Evolutionary conservation across 2,113 vertebrate species (phyloP).

Genomic region (Grammomys dolichurus): DNA sequence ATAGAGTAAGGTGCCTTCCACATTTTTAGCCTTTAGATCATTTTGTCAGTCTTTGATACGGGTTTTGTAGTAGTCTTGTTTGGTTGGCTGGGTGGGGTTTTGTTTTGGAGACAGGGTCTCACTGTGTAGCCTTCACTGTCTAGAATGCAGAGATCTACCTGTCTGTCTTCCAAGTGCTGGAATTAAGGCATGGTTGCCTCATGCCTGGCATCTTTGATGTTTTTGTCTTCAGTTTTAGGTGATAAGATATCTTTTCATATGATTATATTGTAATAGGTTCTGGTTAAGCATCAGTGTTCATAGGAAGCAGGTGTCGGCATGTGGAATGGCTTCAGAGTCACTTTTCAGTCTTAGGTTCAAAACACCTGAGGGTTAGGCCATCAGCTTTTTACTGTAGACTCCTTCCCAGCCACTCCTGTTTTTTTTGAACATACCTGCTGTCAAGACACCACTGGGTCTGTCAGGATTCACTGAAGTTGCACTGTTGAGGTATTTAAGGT

Average conservation of each 20-base stretch:
- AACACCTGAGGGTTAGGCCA: not conserved
- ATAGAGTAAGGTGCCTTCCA: not conserved
- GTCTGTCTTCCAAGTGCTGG: not conserved
- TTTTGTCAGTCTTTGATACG: not conserved
- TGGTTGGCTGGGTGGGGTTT: not conserved
- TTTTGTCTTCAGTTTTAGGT: not conserved
- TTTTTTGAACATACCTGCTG: not conserved
- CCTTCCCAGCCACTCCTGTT: not conserved
- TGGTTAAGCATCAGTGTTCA: not conserved
- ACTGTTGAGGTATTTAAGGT: accelerated
- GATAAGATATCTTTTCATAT: not conserved
- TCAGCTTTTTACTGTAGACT: not conserved
- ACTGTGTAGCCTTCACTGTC: not conserved
- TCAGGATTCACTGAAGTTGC: not conserved
- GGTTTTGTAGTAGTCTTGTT: not conserved
- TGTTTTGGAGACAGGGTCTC: not conserved
- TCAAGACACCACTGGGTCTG: not conserved
- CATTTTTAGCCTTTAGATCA: not conserved
- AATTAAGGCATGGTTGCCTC: not conserved
- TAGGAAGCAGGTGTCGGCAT: not conserved
- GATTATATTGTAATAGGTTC: not conserved
- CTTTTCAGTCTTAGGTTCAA: not conserved
- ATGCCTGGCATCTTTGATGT: not conserved
- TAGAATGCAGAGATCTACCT: not conserved
- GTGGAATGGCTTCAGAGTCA: not conserved